Base-by-base conservation (phyloP, 2,113 vertebrate genomes). In the Barnardius zonarius region DNA sequence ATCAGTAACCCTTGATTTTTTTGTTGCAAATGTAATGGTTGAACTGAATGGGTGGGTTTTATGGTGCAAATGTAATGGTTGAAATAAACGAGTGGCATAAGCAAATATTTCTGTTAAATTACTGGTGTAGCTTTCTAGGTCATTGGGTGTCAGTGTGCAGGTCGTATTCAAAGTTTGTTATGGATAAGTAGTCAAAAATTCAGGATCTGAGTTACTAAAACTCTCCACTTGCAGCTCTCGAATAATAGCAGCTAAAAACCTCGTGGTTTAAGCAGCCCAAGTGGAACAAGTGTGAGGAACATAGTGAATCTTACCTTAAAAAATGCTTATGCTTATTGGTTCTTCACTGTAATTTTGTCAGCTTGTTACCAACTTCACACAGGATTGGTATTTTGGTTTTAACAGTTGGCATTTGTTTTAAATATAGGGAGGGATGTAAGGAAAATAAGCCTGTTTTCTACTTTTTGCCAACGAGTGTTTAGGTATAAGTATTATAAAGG, bases 361-460 rank as follows among this genome's bases (percentile, higher is more conserved):
- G 67, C 51, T 93, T 0, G 0, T 77, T 92, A 81, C 83, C 85
- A 77, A 2, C 76, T 86, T 92, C 73, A 67, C 83, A 83, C 49
- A 52, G 37, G 66, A 78, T 83, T 8, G 5, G 61, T 93, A 90
- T 93, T 90, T 83, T 81, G 17, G 54, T 92, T 92, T 94, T 95
- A 88, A 79, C 76, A 77, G 76, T 70, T 93, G 81, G 37, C 28
- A 43, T 83, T 94, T 86, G 10, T 88, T 88, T 95, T 75, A 74
- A 84, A 43, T 92, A 39, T 27, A 55, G 69, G 8, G 33, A 92
- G 30, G 19, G 13, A 37, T 72, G 24, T 62, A 72, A 75, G 48
- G 52, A 81, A 81, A 30, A 83, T 74, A 59, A 92, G 11, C 33
- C 37, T 61, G 31, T 63, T 81, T 81, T 88, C 68, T 86, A 3